phyloP scores from a whole-genome alignment of 2,888 invertebrate species.

The Spodoptera littoralis region DNA sequence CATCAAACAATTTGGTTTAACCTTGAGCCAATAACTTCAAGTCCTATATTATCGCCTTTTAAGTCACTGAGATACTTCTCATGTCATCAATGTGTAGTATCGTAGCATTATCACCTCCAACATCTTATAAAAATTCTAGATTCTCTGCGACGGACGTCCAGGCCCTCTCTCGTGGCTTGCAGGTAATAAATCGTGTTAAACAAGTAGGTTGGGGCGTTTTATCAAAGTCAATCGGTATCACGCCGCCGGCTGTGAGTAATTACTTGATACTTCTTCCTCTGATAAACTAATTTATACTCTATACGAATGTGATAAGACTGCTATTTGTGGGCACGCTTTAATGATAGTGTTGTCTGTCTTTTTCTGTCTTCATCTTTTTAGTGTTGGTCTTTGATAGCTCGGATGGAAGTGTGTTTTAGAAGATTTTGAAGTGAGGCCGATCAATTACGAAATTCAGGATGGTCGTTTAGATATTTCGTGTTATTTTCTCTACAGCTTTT shows the following conservation, averaged over 20 bases:
- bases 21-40: not conserved
- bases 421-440: conserved; percentile 25
- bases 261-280: conserved; percentile 66
- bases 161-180: conserved; percentile 79
- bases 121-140: conserved; percentile 57
- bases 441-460: conserved; percentile 28
- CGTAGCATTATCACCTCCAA: conserved; percentile 52
- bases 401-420: conserved; percentile 50
- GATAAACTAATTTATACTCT: conserved; percentile 45
- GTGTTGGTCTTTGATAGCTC: conserved; percentile 53
- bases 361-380: conserved; percentile 59
- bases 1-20: no score
- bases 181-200: conserved; percentile 88
- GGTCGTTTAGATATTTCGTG: conserved; percentile 15
- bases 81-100: conserved; percentile 31
- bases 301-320: conserved; percentile 26
- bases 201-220: conserved; percentile 88
- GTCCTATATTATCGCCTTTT: not conserved
- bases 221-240: conserved; percentile 88
- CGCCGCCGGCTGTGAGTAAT: conserved; percentile 84
- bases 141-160: conserved; percentile 64
- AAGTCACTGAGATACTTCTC: conserved; percentile 8
- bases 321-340: conserved; percentile 4
- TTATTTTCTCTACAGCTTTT: conserved; percentile 11
- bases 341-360: conserved; percentile 56